Base-by-base conservation (phyloP, 2,888 invertebrate species). In the Nomada hirtipes region DNA sequence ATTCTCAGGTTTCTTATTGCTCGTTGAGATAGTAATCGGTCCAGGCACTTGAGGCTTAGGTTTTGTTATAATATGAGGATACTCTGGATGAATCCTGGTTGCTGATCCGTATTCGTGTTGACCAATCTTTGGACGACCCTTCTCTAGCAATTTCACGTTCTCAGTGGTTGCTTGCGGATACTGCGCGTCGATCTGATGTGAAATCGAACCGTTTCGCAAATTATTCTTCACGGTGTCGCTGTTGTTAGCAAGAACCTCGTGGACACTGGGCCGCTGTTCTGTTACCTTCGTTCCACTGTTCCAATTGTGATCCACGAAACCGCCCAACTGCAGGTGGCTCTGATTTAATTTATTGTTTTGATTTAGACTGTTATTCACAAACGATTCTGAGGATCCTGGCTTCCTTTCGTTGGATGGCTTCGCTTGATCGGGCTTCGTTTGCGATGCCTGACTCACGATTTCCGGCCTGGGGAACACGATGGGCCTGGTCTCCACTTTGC, bases 61-160 rank as follows among this genome's bases (percentile, higher is more conserved):
- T 64, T 93, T 93, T 0, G 92, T 92, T 1, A 93, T 47, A 29
- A 93, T 91, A 36, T 93, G 90, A 11, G 93, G 92, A 82, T 92
- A 91, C 20, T 91, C 91, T 0, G 92, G 92, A 75, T 93, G 93
- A n/a, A 91, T 69, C 59, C 91, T 82, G 0, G 84, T 89, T 9
- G 63, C 77, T 2, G 78, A 61, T 29, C 67, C 60, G 10, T 87
- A 79, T 0, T 84, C 80, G 2, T 74, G 76, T 13, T 77, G 72
- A 11, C 18, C 36, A n/a, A 70, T 29, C 4, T 15, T 57, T 1
- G 80, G 78, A 18, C 61, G 82, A 52, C 64, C 79, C 2, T 57
- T 77, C 0, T 83, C 73, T 2, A 57, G 20, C 2, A 59, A 13
- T 1, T 70, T 73, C n/a, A 52, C 44, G 1, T 10, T 44, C 3